A percentile compares a stretch with the other conserved stretches of the same genome.
Conservation (phyloP, 2,113 vertebrate species). For the Amphiprion percula region DNA sequence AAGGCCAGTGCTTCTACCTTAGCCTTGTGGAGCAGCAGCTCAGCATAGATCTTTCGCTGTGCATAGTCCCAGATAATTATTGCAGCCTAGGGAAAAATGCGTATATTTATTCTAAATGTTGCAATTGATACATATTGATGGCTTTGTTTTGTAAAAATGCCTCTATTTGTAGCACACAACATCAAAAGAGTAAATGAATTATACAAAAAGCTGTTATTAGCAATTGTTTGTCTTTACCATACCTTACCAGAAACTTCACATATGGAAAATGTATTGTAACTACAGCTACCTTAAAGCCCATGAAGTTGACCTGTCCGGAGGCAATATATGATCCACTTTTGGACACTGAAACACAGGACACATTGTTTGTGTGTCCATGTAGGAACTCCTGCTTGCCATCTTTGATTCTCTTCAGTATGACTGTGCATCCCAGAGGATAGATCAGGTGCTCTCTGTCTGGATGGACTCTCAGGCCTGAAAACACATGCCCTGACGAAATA, state of each 20-base stretch:
- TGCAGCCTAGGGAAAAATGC: slow-evolving; percentile 83
- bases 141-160: neutral
- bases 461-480: slow-evolving; percentile 88
- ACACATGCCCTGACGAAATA: slow-evolving; percentile 84
- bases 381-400: slow-evolving; percentile 87
- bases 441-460: slow-evolving; percentile 89
- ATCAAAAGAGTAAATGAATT: neutral
- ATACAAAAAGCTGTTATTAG: neutral
- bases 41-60: slow-evolving; percentile 80
- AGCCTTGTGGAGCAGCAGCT: slow-evolving; percentile 89
- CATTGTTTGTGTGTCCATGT: slow-evolving; percentile 89
- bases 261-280: neutral
- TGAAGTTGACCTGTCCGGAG: slow-evolving; percentile 91
- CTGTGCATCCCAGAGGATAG: slow-evolving; percentile 90
- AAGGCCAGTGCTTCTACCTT: slow-evolving; percentile 90
- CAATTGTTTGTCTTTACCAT: neutral
- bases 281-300: slow-evolving; percentile 89
- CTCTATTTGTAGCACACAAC: neutral
- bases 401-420: slow-evolving; percentile 87
- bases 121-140: neutral
- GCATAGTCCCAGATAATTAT: slow-evolving; percentile 91
- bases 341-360: slow-evolving; percentile 89
- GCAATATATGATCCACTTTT: slow-evolving; percentile 86
- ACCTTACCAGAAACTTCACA: neutral
- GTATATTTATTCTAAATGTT: neutral